A percentile compares a stretch with the other conserved stretches of the same genome.
These are phyloP conservation scores for Cetoscarus ocellatus DNA, from an alignment of 2,797 vertebrate genomes.

Conservation along the genomic window DNA sequence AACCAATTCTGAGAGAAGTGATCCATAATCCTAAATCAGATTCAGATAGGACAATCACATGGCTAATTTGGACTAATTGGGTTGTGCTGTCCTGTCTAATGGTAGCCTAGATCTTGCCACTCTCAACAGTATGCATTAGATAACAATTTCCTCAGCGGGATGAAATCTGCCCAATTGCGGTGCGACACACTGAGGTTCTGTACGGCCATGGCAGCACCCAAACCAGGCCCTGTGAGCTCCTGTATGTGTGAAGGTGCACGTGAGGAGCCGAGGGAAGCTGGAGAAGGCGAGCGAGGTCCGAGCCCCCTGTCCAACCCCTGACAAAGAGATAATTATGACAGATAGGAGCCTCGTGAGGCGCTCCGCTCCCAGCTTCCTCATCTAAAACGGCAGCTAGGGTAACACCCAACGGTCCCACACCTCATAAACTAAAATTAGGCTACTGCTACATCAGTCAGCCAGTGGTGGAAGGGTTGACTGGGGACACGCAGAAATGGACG, in stretches of 20 bases:
- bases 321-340: conserved; percentile 78
- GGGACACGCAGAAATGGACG: conserved; percentile 64
- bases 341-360: conserved; percentile 69
- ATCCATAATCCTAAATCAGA: conserved; percentile 26
- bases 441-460: conserved; percentile 70
- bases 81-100: conserved; percentile 70
- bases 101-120: conserved; percentile 74
- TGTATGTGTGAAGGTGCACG: conserved; percentile 54
- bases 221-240: conserved; percentile 46
- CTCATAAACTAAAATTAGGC: conserved; percentile 83
- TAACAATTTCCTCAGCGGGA: conserved; percentile 72
- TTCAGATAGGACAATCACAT: conserved; percentile 48
- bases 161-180: conserved; percentile 66
- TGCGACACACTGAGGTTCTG: conserved; percentile 42
- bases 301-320: conserved; percentile 76
- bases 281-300: conserved; percentile 64
- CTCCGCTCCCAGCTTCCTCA: conserved; percentile 64
- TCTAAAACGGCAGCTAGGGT: conserved; percentile 80
- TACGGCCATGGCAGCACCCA: conserved; percentile 49
- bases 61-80: conserved; percentile 76
- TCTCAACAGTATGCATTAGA: conserved; percentile 72
- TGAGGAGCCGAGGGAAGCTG: conserved; percentile 66
- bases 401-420: conserved; percentile 81
- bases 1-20: conserved; percentile 33
- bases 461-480: conserved; percentile 64